Evolutionary conservation across 2,888 invertebrate genomes (phyloP).

Genomic region (Cheilosia soror): DNA sequence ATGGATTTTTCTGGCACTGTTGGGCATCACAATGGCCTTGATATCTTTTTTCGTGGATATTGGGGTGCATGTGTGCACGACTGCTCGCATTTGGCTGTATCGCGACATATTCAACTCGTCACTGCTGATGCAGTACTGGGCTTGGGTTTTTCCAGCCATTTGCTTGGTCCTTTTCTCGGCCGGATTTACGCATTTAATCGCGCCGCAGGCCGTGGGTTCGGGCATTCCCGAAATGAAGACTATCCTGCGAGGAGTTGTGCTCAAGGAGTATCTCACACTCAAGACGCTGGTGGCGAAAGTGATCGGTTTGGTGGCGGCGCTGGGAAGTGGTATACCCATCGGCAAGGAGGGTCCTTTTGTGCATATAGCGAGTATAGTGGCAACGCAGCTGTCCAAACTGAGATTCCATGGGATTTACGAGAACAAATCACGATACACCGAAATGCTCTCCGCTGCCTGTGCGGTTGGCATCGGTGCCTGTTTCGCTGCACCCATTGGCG

Average conservation of each 20-base stretch:
- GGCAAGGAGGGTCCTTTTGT: conserved; percentile 99
- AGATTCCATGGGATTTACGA: conserved; percentile 97
- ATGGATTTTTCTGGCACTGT: conserved; percentile 96
- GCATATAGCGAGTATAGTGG: conserved; percentile 98
- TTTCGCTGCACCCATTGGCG: conserved; percentile 98
- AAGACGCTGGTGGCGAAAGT: conserved; percentile 97
- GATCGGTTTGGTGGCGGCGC: conserved; percentile 96
- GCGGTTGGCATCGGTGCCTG: conserved; percentile 97
- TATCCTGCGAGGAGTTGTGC: conserved; percentile 96
- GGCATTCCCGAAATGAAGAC: conserved; percentile 99
- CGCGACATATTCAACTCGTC: conserved; percentile 91
- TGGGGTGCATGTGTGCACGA: conserved; percentile 95
- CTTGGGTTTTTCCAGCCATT: conserved; percentile 96
- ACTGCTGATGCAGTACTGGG: conserved; percentile 94
- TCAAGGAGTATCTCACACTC: conserved; percentile 98
- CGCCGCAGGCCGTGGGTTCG: conserved; percentile 98
- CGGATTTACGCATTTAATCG: conserved; percentile 97
- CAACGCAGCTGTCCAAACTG: conserved; percentile 95
- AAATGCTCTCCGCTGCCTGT: conserved; percentile 99
- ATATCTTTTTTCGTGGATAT: conserved; percentile 97
- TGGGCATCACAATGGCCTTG: conserved; percentile 97
- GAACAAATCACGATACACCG: conserved; percentile 97
- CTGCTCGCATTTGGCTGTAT: conserved; percentile 96
- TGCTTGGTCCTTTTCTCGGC: conserved; percentile 97
- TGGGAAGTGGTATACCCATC: conserved; percentile 97